Conservation (phyloP, 1,140 invertebrate species). For the Metopolophium dirhodum region DNA sequence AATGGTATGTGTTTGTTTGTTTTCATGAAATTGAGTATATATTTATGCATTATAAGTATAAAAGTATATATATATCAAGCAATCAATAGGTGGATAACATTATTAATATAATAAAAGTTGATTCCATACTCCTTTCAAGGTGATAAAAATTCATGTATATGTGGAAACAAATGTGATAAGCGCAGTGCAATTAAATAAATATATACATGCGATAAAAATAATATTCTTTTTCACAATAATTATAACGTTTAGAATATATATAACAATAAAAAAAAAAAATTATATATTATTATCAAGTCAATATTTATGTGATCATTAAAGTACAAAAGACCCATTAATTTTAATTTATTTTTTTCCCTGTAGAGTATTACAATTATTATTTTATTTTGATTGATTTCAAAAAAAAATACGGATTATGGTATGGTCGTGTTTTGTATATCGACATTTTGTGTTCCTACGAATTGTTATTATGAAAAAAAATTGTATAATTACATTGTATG, state of each 20-base stretch:
- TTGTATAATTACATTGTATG: conserved; percentile 2
- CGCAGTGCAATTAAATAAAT: conserved; percentile 52
- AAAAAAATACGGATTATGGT: neutral
- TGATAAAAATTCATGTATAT: neutral
- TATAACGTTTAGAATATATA: neutral
- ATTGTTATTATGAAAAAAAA: conserved; percentile 32
- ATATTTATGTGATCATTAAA: conserved; percentile 55
- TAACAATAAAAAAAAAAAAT: conserved; percentile 7
- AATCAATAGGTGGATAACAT: conserved; percentile 21
- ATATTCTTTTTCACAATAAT: conserved; percentile 39
- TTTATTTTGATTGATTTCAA: neutral
- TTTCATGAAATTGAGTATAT: neutral
- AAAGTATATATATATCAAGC: neutral
- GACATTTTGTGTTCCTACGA: conserved; percentile 53
- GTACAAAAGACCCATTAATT: conserved; percentile 52
- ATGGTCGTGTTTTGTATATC: conserved; percentile 23
- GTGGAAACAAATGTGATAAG: conserved; percentile 56
- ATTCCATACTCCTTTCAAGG: conserved; percentile 8
- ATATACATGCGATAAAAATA: conserved; percentile 28
- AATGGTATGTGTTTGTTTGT: neutral
- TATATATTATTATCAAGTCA: conserved; percentile 53
- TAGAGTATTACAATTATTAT: conserved; percentile 51
- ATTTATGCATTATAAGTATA: neutral
- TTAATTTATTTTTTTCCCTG: conserved; percentile 38
- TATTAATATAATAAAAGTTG: conserved; percentile 18